phyloP scores from a whole-genome alignment of 2,888 invertebrate species.

The Cylindroiulus punctatus region DNA sequence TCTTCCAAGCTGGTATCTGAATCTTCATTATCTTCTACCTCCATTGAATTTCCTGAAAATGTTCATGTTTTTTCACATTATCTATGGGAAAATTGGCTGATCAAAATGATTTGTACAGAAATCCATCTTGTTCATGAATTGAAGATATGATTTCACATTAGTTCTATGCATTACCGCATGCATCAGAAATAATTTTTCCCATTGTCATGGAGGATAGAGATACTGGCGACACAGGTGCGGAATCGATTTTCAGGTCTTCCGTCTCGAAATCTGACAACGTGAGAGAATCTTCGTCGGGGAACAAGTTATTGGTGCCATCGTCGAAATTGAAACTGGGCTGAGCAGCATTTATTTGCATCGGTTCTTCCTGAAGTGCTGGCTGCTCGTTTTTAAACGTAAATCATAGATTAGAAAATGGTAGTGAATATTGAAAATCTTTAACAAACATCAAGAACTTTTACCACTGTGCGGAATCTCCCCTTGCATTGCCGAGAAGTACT shows the following conservation, averaged over 20 bases:
- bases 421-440: background rate
- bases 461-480: background rate
- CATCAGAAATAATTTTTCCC: constrained; percentile 55
- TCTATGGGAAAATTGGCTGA: no score
- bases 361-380: background rate
- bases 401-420: background rate
- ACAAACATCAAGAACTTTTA: background rate
- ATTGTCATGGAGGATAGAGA: constrained; percentile 53
- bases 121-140: no score
- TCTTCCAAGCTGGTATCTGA: background rate
- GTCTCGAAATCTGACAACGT: constrained; percentile 51
- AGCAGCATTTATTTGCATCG: background rate
- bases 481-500: background rate
- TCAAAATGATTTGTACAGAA: no score
- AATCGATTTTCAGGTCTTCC: constrained; percentile 64
- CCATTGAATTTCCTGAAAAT: background rate
- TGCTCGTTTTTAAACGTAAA: background rate
- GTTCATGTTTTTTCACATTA: no score
- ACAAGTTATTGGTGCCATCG: background rate
- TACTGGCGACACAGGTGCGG: constrained; percentile 62
- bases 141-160: background rate
- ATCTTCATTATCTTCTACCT: background rate
- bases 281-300: background rate
- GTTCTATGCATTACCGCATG: constrained; percentile 62
- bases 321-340: background rate